Evolutionary conservation across 1,140 invertebrate species (phyloP).

Genomic region (Achroia grisella): DNA sequence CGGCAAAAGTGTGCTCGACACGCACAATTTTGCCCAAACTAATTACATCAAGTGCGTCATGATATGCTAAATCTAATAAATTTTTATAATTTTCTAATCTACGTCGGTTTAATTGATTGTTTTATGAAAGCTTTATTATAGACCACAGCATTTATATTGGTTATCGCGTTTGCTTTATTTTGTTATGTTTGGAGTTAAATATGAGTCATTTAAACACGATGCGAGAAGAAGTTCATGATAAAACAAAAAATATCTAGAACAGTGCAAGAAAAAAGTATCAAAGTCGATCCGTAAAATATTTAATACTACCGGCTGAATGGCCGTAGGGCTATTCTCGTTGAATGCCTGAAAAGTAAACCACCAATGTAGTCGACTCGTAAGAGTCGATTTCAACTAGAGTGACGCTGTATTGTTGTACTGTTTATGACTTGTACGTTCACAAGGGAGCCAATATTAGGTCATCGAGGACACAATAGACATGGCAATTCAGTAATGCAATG

Average conservation of each 20-base stretch:
- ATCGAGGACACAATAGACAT: slow-evolving; percentile 12
- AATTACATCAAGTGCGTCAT: slow-evolving; percentile 51
- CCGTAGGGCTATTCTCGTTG: slow-evolving; percentile 79
- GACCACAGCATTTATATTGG: slow-evolving; percentile 24
- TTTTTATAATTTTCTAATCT: slow-evolving; percentile 23
- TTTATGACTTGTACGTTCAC: slow-evolving; percentile 11
- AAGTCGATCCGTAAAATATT: slow-evolving; percentile 67
- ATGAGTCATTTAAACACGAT: slow-evolving; percentile 60
- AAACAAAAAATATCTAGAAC: slow-evolving; percentile 58
- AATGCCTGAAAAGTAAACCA: slow-evolving; percentile 78
- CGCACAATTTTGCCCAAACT: slow-evolving; percentile 48
- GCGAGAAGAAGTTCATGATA: slow-evolving; percentile 59
- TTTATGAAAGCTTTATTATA: slow-evolving; percentile 23
- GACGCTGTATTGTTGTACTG: slow-evolving; percentile 65
- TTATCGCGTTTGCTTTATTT: slow-evolving; percentile 16
- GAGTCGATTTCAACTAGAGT: slow-evolving; percentile 65
- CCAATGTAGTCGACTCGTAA: slow-evolving; percentile 66
- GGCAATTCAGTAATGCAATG: slow-evolving; percentile 14
- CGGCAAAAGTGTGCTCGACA: slow-evolving; percentile 43
- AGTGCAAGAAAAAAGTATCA: slow-evolving; percentile 68
- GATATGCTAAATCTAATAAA: slow-evolving; percentile 33
- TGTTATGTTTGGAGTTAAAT: slow-evolving; percentile 13
- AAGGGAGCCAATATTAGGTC: slow-evolving; percentile 25
- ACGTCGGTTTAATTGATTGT: slow-evolving; percentile 20
- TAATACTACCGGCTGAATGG: slow-evolving; percentile 79